These are phyloP conservation scores for Drosophila athabasca DNA, from an alignment of 1,140 invertebrate species.

Conservation along the genomic window DNA sequence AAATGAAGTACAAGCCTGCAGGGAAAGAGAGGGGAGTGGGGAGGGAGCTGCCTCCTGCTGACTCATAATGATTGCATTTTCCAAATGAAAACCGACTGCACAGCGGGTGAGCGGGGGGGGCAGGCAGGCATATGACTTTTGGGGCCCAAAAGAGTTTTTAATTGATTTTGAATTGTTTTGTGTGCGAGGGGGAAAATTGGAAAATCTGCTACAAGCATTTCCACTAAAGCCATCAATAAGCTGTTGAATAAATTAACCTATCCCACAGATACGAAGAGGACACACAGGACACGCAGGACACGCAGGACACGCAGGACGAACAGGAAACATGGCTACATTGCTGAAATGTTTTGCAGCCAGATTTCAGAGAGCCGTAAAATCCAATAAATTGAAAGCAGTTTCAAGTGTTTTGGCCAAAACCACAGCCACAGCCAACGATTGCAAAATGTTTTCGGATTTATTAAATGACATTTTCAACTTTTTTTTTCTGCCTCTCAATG, in stretches of 20 bases:
- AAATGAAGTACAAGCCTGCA: neutral
- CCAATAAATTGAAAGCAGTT: conserved; percentile 42
- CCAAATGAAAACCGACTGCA: conserved; percentile 28
- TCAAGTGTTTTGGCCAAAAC: neutral
- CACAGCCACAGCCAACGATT: conserved; percentile 19
- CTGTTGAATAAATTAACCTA: conserved; percentile 44
- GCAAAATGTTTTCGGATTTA: conserved; percentile 31
- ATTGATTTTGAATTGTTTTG: conserved; percentile 53
- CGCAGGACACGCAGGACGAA: too few species aligned
- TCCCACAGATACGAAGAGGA: too few species aligned
- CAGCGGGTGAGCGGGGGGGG: neutral
- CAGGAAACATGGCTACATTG: conserved; percentile 6
- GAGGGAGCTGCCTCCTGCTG: neutral
- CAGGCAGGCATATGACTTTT: conserved; percentile 16
- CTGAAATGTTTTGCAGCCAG: conserved; percentile 32
- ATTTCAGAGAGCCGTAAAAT: too few species aligned
- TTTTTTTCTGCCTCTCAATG: conserved; percentile 7
- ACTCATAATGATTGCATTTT: conserved; percentile 44
- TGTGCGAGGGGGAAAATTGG: conserved; percentile 19
- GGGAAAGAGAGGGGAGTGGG: neutral
- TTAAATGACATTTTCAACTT: conserved; percentile 34
- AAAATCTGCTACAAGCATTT: conserved; percentile 49
- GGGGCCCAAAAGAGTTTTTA: conserved; percentile 22
- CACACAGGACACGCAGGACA: too few species aligned
- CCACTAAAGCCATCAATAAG: conserved; percentile 45